A percentile compares a stretch with the other conserved stretches of the same genome.
phyloP scores from a whole-genome alignment of 2,797 vertebrate genomes.

The Crenuchus spilurus region DNA sequence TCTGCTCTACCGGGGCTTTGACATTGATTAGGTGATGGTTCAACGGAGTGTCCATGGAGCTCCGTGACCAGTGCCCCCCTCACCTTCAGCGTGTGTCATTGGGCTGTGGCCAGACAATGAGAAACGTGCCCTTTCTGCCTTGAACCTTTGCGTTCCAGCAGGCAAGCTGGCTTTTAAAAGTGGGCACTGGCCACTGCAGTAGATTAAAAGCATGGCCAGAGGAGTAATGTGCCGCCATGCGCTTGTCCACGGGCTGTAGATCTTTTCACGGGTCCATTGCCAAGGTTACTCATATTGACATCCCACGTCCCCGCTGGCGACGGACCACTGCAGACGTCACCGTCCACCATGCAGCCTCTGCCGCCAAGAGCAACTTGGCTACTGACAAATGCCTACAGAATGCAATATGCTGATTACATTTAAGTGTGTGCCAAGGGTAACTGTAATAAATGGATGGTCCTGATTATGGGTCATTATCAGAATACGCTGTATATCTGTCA shows the following conservation, averaged over 20 bases:
- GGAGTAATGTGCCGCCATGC: slow-evolving; percentile 51
- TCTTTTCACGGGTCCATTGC: slow-evolving; percentile 53
- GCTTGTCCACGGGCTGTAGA: slow-evolving; percentile 44
- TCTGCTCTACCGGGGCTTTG: slow-evolving; percentile 28
- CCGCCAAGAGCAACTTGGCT: background rate
- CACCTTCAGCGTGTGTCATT: slow-evolving; percentile 19
- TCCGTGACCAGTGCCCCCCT: background rate
- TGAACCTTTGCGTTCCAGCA: slow-evolving; percentile 44
- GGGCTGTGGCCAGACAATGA: slow-evolving; percentile 36
- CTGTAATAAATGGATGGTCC: background rate
- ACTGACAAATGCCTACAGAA: slow-evolving; percentile 4
- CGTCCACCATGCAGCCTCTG: background rate
- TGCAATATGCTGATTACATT: slow-evolving; percentile 9
- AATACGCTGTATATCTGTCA: slow-evolving; percentile 11
- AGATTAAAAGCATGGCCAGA: slow-evolving; percentile 54
- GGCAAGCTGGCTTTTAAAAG: slow-evolving; percentile 47
- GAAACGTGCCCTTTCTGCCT: slow-evolving; percentile 52
- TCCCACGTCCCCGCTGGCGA: slow-evolving; percentile 24
- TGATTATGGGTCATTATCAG: slow-evolving; percentile 21
- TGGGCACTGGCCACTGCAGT: slow-evolving; percentile 34
- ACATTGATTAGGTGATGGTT: slow-evolving; percentile 37
- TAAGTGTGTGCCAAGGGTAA: slow-evolving; percentile 9
- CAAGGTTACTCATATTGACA: slow-evolving; percentile 57
- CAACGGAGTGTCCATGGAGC: slow-evolving; percentile 1
- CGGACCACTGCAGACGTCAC: slow-evolving; percentile 25